Evolutionary conservation across 2,113 vertebrate genomes (phyloP).

Genomic region (Ginglymostoma cirratum): DNA sequence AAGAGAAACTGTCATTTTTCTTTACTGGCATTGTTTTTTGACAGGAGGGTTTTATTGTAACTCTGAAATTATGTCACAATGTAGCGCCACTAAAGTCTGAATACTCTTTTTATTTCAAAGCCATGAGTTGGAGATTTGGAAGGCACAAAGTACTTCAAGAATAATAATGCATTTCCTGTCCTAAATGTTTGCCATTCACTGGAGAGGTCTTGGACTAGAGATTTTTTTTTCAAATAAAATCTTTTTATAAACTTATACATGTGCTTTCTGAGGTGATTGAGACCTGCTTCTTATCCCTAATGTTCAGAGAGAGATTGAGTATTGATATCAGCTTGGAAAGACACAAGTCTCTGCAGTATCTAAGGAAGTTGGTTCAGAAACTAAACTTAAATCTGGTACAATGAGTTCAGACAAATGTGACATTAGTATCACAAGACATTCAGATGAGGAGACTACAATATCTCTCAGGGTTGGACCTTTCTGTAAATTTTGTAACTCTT

Average conservation of each 20-base stretch:
- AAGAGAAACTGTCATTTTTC: not conserved
- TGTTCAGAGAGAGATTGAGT: not conserved
- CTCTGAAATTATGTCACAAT: not conserved
- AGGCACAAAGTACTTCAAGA: not conserved
- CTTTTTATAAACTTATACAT: constrained; percentile 30
- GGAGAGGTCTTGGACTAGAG: constrained; percentile 12
- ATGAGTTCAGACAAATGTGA: not conserved
- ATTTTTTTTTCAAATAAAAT: constrained; percentile 36
- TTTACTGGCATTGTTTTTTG: not conserved
- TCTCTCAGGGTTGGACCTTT: not conserved
- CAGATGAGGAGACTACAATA: not conserved
- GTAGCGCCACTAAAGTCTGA: not conserved
- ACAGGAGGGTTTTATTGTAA: not conserved
- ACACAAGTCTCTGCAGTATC: too few species aligned
- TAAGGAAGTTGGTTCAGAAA: not conserved
- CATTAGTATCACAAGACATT: not conserved
- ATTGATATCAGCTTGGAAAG: not conserved
- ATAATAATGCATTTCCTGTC: not conserved
- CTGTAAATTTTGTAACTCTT: not conserved
- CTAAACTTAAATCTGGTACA: not conserved
- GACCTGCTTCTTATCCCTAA: not conserved
- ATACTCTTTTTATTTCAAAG: not conserved
- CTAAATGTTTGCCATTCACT: constrained; percentile 27
- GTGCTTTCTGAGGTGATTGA: constrained; percentile 15
- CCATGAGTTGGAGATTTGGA: constrained; percentile 10